These are phyloP conservation scores for Hyperoplus lanceolatus DNA, from an alignment of 2,797 vertebrate species.

Conservation along the genomic window DNA sequence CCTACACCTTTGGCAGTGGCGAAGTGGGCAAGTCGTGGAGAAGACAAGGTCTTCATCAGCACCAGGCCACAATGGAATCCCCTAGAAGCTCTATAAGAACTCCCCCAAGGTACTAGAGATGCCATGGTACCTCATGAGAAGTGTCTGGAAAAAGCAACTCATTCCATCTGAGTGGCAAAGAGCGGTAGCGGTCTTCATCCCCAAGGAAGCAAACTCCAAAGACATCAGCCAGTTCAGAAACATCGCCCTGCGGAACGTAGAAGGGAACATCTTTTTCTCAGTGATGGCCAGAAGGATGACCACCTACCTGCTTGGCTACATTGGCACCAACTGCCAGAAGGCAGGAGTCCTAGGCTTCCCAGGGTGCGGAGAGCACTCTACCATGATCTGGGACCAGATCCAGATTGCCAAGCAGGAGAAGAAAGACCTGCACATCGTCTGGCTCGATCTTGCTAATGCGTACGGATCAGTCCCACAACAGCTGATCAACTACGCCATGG, in stretches of 20 bases:
- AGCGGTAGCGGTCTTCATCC: constrained; percentile 27
- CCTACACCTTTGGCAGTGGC: background rate
- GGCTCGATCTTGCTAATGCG: constrained; percentile 12
- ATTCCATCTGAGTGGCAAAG: constrained; percentile 40
- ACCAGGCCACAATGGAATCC: constrained; percentile 9
- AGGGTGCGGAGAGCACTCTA: background rate
- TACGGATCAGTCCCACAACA: constrained; percentile 24
- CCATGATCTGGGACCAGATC: background rate
- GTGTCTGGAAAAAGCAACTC: constrained; percentile 21
- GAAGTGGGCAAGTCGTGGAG: background rate
- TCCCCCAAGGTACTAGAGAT: constrained; percentile 19
- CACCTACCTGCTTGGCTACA: background rate
- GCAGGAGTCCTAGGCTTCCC: background rate
- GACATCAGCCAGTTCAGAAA: no score
- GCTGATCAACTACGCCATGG: background rate
- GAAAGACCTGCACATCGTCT: background rate
- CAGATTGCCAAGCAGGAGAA: constrained; percentile 1
- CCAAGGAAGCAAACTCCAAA: constrained; percentile 21
- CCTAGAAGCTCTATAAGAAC: constrained; percentile 25
- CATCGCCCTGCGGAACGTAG: constrained; percentile 6
- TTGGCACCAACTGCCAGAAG: background rate
- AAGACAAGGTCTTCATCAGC: constrained; percentile 19
- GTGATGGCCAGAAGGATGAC: background rate
- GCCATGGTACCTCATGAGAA: constrained; percentile 20
- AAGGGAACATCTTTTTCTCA: background rate